Base-by-base conservation (phyloP, 2,113 vertebrate species). In the Halcyon malimbica region DNA sequence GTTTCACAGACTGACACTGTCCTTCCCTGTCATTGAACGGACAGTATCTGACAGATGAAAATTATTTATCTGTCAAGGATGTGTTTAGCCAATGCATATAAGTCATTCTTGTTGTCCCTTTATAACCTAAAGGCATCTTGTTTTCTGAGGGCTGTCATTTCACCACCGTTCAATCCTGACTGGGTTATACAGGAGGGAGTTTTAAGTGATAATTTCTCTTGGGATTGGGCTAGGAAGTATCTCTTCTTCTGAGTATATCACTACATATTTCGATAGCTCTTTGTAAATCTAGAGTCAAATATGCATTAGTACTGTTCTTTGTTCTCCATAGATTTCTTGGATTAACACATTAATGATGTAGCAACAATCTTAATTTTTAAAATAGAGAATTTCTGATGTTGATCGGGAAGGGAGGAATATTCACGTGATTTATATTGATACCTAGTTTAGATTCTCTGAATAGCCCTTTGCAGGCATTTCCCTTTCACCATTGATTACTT, bases 61-160 rank as follows among this genome's bases (percentile, higher is more conserved):
- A 76, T 60, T 75, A 73, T 84, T 93, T 75, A 23, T 88, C 91
- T 95, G 84, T 95, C 95, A 89, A 56, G 74, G 29, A 6, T 81
- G 39, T 59, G 51, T 92, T 94, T 95, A 93, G 79, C 51, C 84
- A 87, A 89, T 94, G 64, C 50, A 83, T 57, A 17, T 54, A 83
- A 95, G 65, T 92, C 2, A 89, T 87, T 68, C 65, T 87, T 95
- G 26, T 56, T 83, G 62, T 86, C 60, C 63, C n/a, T 51, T 81
- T 93, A 56, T 82, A 88, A 89, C 91, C 92, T 87, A 59, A 91
- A 92, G 95, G 86, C 87, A 83, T 87, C 18, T 53, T 92, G 71
- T 7, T 90, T 87, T 94, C 77, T 89, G 73, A 75, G n/a, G 29
- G 68, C 76, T 96, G 94, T 96, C 85, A 78, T 94, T 92, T 97